These are phyloP conservation scores for Cassiopea xamachana DNA, from an alignment of 30 jellyfish, hydroid and myxozoan genomes.

Conservation along the genomic window DNA sequence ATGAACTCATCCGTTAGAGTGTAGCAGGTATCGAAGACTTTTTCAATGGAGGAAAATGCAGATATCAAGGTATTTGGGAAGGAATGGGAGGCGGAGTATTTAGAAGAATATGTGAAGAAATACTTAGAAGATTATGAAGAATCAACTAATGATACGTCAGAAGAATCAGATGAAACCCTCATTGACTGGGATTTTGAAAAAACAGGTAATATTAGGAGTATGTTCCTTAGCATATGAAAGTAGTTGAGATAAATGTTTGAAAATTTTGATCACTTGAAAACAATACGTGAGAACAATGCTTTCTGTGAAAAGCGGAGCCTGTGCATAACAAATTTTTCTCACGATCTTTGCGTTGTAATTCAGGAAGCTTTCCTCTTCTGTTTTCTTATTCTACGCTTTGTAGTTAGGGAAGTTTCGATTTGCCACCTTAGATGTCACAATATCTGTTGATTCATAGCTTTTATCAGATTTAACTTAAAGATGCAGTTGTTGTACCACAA, in stretches of 20 bases:
- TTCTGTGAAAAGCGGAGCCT: background rate
- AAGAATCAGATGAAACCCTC: conserved; percentile 23
- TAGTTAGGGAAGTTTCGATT: background rate
- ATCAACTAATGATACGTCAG: conserved; percentile 42
- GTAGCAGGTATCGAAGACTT: conserved; percentile 28
- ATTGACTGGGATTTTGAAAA: conserved; percentile 51
- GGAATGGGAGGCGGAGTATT: conserved; percentile 44
- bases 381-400: too few relatives aligned
- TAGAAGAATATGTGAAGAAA: conserved; percentile 58
- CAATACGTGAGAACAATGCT: too few relatives aligned
- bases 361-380: background rate
- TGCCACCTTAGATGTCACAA: too few relatives aligned
- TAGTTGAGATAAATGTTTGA: too few relatives aligned
- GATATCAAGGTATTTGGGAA: conserved; percentile 20
- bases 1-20: background rate
- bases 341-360: background rate
- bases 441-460: too few relatives aligned
- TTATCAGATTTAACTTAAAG: too few relatives aligned
- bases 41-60: conserved; percentile 1
- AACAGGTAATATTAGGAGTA: background rate
- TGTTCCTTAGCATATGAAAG: background rate
- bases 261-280: too few relatives aligned
- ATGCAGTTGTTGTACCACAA: too few relatives aligned
- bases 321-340: background rate
- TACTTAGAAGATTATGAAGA: conserved; percentile 61